Conservation (phyloP, 1,140 invertebrate species). For the Drosophila ercepeae region DNA sequence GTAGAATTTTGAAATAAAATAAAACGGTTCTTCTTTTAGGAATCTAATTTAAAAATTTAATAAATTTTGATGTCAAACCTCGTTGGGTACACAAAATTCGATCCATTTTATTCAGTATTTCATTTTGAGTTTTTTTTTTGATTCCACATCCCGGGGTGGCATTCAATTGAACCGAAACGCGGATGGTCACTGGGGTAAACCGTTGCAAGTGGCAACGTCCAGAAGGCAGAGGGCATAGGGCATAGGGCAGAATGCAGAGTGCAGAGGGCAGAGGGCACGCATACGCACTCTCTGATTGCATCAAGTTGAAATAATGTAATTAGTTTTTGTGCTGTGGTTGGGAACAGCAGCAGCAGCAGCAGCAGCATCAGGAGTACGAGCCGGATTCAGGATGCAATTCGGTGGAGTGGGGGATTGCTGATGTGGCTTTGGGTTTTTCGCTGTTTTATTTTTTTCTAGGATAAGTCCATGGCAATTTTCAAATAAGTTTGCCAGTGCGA, state of each 20-base stretch:
- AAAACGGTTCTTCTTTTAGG: too few relatives aligned
- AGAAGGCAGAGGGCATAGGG: not conserved
- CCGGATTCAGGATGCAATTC: slow-evolving; percentile 28
- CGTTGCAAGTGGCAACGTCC: slow-evolving; percentile 2
- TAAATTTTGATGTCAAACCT: too few relatives aligned
- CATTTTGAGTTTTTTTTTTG: not conserved
- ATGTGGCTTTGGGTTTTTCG: slow-evolving; percentile 32
- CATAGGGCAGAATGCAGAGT: not conserved
- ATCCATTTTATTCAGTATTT: not conserved
- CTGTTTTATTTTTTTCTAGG: not conserved
- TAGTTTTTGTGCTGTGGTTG: slow-evolving; percentile 71
- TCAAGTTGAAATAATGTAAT: slow-evolving; percentile 81
- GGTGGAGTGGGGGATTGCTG: slow-evolving; percentile 14
- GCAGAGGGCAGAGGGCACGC: slow-evolving; percentile 13
- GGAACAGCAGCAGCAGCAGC: not conserved
- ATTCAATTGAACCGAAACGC: slow-evolving; percentile 76
- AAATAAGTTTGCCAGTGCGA: slow-evolving; percentile 16
- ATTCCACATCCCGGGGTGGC: slow-evolving; percentile 29
- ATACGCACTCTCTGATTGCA: slow-evolving; percentile 77
- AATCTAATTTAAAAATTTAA: too few relatives aligned
- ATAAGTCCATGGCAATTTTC: not conserved
- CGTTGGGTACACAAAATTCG: not conserved
- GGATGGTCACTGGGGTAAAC: slow-evolving; percentile 55
- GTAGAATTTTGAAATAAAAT: too few relatives aligned
- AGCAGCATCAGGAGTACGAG: not conserved